Percentiles rank a stretch among this genome's conserved stretches.
phyloP scores from a whole-genome alignment of 2,113 vertebrate genomes.

The Dinomys branickii region DNA sequence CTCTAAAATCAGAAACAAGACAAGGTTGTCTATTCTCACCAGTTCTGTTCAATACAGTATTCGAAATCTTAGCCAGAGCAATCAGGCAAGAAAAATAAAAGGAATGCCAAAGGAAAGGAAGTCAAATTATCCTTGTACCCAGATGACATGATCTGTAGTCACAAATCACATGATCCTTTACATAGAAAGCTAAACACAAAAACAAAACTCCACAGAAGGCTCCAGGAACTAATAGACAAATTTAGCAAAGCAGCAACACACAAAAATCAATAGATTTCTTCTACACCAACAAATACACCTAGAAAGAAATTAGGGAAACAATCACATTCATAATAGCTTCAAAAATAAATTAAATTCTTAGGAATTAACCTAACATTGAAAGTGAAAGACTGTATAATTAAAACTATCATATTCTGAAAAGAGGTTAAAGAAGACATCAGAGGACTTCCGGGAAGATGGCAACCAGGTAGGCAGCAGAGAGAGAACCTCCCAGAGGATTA shows the following conservation, averaged over 20 bases:
- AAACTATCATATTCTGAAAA: background rate
- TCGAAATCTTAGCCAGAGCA: background rate
- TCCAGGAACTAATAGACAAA: background rate
- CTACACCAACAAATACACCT: background rate
- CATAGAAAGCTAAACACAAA: background rate
- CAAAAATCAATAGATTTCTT: background rate
- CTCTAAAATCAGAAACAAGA: background rate
- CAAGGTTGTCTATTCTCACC: background rate
- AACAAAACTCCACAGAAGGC: background rate
- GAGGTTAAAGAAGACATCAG: background rate
- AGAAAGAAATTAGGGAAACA: background rate
- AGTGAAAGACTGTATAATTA: background rate
- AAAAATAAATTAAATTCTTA: background rate
- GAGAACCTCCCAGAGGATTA: no score
- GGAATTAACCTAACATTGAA: background rate
- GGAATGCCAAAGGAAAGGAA: background rate
- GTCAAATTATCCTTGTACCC: background rate
- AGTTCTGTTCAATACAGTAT: background rate
- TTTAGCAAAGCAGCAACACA: background rate
- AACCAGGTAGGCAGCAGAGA: no score
- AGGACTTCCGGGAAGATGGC: no score
- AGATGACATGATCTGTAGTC: background rate
- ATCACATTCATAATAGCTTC: background rate
- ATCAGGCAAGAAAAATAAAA: background rate
- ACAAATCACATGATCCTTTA: background rate